phyloP scores from a whole-genome alignment of 2,113 vertebrate genomes.

The Lepisosteus osseus region DNA sequence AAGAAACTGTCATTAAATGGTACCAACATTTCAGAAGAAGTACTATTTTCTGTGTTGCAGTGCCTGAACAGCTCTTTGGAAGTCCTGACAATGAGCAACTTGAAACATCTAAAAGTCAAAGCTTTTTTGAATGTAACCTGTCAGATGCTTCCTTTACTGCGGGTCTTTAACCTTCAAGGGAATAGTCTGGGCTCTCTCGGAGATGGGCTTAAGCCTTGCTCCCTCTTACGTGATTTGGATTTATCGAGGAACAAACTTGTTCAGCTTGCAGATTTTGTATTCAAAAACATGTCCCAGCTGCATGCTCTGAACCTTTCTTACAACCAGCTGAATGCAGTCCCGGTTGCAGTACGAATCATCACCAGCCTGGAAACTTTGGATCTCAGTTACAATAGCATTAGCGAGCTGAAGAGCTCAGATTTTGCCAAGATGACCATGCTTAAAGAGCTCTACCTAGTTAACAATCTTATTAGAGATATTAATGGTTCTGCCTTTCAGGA shows the following conservation, averaged over 20 bases:
- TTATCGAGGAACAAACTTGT: conserved; percentile 37
- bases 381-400: conserved; percentile 55
- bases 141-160: conserved; percentile 47
- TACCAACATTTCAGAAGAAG: conserved; percentile 29
- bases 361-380: conserved; percentile 43
- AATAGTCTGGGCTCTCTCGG: conserved; percentile 50
- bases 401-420: conserved; percentile 35
- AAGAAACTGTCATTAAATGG: conserved; percentile 47
- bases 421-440: conserved; percentile 50
- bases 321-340: conserved; percentile 45
- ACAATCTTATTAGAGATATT: conserved; percentile 46
- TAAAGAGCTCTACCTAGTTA: conserved; percentile 37
- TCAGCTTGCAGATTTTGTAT: conserved; percentile 15
- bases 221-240: conserved; percentile 44
- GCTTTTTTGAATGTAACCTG: conserved; percentile 57
- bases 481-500: conserved; percentile 46
- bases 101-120: conserved; percentile 29
- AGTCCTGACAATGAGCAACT: conserved; percentile 46
- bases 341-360: conserved; percentile 30
- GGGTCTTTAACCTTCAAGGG: conserved; percentile 38
- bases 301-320: conserved; percentile 32
- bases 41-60: conserved; percentile 35
- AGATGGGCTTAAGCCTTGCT: conserved; percentile 39
- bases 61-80: conserved; percentile 45
- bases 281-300: conserved; percentile 32